A percentile compares a stretch with the other conserved stretches of the same genome.
phyloP scores from a whole-genome alignment of 1,140 invertebrate species.

The Nautilus pompilius region DNA sequence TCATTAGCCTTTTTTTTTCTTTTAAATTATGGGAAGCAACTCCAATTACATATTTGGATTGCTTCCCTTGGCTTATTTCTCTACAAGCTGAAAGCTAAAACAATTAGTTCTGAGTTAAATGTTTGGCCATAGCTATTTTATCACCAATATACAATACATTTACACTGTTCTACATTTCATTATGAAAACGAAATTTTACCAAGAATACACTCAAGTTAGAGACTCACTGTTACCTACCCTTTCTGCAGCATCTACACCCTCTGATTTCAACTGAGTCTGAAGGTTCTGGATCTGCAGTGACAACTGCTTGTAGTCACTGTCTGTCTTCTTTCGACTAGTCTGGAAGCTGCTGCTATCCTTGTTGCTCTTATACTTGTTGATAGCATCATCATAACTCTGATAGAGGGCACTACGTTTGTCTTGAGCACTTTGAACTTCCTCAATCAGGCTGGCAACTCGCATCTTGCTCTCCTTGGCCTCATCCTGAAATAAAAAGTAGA shows the following conservation, averaged over 20 bases:
- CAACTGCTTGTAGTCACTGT: conserved; percentile 66
- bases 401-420: conserved; percentile 66
- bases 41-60: not conserved
- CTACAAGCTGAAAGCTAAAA: not conserved
- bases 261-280: conserved; percentile 63
- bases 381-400: conserved; percentile 65
- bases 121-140: not conserved
- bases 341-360: conserved; percentile 64
- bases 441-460: conserved; percentile 57
- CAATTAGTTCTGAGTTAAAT: not conserved
- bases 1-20: not conserved
- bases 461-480: conserved; percentile 63
- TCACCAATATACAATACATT: not conserved
- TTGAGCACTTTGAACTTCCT: conserved; percentile 62
- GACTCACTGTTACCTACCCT: conserved; percentile 45
- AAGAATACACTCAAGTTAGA: too few species aligned
- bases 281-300: conserved; percentile 63
- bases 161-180: not conserved
- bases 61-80: not conserved
- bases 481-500: conserved; percentile 47
- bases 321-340: conserved; percentile 61
- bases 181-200: not conserved
- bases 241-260: conserved; percentile 65
- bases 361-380: conserved; percentile 64
- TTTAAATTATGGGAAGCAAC: not conserved